Evolutionary conservation across 2,113 vertebrate species (phyloP).

Genomic region (Pachypanchax playfairii): DNA sequence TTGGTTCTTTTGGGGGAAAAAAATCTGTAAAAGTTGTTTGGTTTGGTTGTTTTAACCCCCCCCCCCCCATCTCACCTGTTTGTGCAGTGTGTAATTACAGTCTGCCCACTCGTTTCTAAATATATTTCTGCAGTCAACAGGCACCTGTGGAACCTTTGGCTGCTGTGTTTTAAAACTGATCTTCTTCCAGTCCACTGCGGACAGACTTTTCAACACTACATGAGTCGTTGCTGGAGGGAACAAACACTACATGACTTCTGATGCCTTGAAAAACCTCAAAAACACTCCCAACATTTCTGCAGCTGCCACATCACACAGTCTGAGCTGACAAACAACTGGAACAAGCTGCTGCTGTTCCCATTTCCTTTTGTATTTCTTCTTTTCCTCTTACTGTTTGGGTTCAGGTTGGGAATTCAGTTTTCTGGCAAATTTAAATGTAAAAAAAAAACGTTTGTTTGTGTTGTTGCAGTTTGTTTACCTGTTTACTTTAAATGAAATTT

Average conservation of each 20-base stretch:
- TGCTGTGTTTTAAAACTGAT: constrained; percentile 5
- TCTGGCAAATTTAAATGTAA: too few species aligned
- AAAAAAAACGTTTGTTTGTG: too few species aligned
- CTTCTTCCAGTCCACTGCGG: neutral
- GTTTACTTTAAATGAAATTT: too few species aligned
- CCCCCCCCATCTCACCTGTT: constrained; percentile 50
- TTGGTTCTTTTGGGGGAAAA: constrained; percentile 1
- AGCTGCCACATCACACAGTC: constrained; percentile 27
- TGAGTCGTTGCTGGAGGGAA: constrained; percentile 25
- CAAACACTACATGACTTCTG: constrained; percentile 32
- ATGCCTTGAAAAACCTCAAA: constrained; percentile 12
- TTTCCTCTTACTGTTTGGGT: neutral
- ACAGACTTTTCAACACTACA: constrained; percentile 11
- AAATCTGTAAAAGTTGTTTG: constrained; percentile 13
- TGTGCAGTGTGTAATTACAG: constrained; percentile 71
- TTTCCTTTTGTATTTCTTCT: neutral
- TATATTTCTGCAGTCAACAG: constrained; percentile 58
- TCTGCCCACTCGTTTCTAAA: constrained; percentile 75
- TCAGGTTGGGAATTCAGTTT: neutral
- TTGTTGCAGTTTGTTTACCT: too few species aligned
- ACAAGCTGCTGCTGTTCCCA: neutral
- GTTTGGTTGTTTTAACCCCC: constrained; percentile 34
- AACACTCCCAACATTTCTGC: constrained; percentile 11
- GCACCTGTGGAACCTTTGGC: constrained; percentile 54
- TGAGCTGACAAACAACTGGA: constrained; percentile 20